Evolutionary conservation across 2,888 invertebrate species (phyloP).

Genomic region (Toxonevra muliebris): DNA sequence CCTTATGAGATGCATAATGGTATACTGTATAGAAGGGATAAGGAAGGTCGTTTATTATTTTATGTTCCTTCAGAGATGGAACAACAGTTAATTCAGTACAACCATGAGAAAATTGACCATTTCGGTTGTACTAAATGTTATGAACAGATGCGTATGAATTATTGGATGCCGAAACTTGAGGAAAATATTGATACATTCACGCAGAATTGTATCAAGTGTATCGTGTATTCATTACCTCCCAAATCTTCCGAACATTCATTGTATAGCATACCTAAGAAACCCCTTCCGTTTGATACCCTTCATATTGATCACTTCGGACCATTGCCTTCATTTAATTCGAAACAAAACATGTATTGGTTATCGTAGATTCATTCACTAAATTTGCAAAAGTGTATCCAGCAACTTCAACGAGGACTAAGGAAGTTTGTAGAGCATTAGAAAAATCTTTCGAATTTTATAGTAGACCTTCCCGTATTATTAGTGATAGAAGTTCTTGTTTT

Average conservation of each 20-base stretch:
- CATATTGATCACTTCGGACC: slow-evolving; percentile 27
- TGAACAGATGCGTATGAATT: background rate
- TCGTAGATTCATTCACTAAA: slow-evolving; percentile 18
- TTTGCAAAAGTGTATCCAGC: slow-evolving; percentile 19
- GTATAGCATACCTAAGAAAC: slow-evolving; percentile 23
- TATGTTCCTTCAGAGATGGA: slow-evolving; percentile 1
- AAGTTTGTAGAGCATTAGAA: slow-evolving; percentile 24
- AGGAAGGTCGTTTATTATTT: background rate
- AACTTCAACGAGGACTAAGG: slow-evolving; percentile 22
- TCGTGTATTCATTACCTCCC: background rate
- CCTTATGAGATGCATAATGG: too few relatives aligned
- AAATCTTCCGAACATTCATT: slow-evolving; percentile 17
- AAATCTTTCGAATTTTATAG: slow-evolving; percentile 35
- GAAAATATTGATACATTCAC: slow-evolving; percentile 10
- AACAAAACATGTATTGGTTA: slow-evolving; percentile 18
- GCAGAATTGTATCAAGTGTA: slow-evolving; percentile 18
- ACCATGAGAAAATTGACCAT: background rate
- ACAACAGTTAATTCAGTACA: background rate
- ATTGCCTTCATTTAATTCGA: slow-evolving; percentile 16
- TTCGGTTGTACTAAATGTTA: background rate
- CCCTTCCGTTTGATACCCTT: slow-evolving; percentile 23
- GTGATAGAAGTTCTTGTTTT: slow-evolving; percentile 26
- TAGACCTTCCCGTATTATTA: slow-evolving; percentile 25
- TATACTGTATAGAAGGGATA: background rate
- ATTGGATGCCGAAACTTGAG: background rate